Evolutionary conservation across 2,888 invertebrate species (phyloP).

Genomic region (Rambutsinella grinnellia): DNA sequence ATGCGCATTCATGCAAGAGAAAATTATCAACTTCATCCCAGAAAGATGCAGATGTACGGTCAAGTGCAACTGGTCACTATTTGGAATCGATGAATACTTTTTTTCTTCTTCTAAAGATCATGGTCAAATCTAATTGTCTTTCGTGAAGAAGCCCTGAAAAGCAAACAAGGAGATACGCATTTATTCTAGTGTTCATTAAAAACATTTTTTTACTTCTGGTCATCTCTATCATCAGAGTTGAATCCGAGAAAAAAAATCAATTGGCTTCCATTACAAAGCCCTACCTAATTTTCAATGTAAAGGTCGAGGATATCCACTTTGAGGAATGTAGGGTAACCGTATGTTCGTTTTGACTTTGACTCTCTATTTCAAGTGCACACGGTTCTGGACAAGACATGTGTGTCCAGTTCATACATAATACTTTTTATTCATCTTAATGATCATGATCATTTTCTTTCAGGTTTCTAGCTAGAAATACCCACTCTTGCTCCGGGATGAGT

Average conservation of each 20-base stretch:
- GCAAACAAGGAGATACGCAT: background rate
- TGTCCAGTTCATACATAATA: background rate
- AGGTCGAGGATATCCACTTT: conserved; percentile 30
- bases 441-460: background rate
- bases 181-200: background rate
- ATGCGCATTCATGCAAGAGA: too few species aligned
- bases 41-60: too few species aligned
- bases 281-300: conserved; percentile 20
- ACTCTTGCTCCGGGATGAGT: background rate
- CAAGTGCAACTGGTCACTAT: too few species aligned
- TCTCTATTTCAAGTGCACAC: background rate
- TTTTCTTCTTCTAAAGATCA: too few species aligned
- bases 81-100: too few species aligned
- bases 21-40: too few species aligned
- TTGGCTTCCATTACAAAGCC: too few species aligned
- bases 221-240: background rate
- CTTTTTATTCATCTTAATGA: background rate
- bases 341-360: conserved; percentile 5
- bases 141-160: background rate
- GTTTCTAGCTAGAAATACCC: background rate
- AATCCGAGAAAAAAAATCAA: background rate
- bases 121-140: background rate
- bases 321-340: conserved; percentile 26
- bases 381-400: background rate
- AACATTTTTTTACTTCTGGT: background rate